Evolutionary conservation across 2,888 invertebrate genomes (phyloP), one percentile per base, ranked within the genome.

Genomic region (Pollenia labialis): DNA sequence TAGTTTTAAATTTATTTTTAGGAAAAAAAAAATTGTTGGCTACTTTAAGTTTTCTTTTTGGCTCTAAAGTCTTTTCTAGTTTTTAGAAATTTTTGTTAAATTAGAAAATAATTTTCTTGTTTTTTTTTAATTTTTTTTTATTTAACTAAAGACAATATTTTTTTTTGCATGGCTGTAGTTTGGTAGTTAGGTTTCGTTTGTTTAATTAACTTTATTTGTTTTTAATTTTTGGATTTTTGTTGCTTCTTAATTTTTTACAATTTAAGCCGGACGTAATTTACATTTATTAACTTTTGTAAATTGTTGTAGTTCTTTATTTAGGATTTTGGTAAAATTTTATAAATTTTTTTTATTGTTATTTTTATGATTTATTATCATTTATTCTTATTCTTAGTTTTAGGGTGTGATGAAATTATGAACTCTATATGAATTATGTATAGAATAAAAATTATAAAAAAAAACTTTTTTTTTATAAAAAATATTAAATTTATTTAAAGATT

Each of bases 371-470:
- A 40, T 46, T 32, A 68, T 52, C n/a, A 71, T 72, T 82, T 83
- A n/a, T 66, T 72, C 64, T 54, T 64, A 52, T 23, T 44, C 14
- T 77, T 77, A 58, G 52, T 46, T 77, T 52, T 84, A 87, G 75
- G 87, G 87, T 87, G 87, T 81, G 76, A 76, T 81, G 85, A 87
- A 85, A 85, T 82, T 71, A 68, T 77, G 46, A 58, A 56, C 11
- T 40, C 46, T 56, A 74, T 81, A 60, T 82, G 75, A 82, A 69
- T 69, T 82, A 75, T 82, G 42, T 64, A 11, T 64, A 44, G 11
- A 64, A 60, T 56, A 80, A 52, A 77, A 44, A 11, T 44, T 66
- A 46, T 12, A 54, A 52, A 54, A 44, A 62, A 48, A 6, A 9
- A 3, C 0, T 48, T 75, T 75, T 54, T 72, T 56, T 66, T 40